phyloP scores from a whole-genome alignment of 2,797 vertebrate genomes.

The Streptopelia turtur region DNA sequence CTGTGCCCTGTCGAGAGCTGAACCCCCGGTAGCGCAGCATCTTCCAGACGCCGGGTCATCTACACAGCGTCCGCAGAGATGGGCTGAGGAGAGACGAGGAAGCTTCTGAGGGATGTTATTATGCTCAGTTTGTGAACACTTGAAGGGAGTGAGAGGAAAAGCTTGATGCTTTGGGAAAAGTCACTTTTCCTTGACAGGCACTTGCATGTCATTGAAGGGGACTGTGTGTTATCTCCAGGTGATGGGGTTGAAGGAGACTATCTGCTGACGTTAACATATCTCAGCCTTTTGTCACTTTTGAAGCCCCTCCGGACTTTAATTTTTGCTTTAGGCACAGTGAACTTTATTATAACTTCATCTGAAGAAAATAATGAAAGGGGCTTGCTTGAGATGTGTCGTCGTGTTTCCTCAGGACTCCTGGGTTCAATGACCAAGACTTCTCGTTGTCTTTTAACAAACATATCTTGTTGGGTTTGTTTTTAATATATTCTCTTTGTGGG shows the following conservation, averaged over 20 bases:
- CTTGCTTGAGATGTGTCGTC: background rate
- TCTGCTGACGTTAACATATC: background rate
- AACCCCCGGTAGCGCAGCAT: background rate
- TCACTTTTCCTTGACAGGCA: background rate
- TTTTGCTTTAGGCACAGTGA: background rate
- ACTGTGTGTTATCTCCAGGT: slow-evolving; percentile 9
- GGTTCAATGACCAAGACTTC: background rate
- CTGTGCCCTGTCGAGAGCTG: background rate
- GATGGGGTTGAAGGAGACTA: background rate
- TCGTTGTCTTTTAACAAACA: background rate
- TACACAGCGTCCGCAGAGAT: background rate
- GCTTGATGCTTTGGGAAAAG: background rate
- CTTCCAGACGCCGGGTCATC: background rate
- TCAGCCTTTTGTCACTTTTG: slow-evolving; percentile 35
- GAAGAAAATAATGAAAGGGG: slow-evolving; percentile 22
- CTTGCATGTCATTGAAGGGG: background rate
- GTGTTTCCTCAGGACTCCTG: background rate
- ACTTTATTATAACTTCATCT: slow-evolving; percentile 25
- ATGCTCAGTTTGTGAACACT: background rate
- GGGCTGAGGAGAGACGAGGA: background rate
- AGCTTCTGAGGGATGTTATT: background rate
- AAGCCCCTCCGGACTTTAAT: background rate
- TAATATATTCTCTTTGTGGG: slow-evolving; percentile 1
- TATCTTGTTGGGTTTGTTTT: background rate
- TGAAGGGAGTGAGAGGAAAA: background rate